A percentile compares a stretch with the other conserved stretches of the same genome.
phyloP scores from a whole-genome alignment of 2,113 vertebrate species.

The Ammodytes dubius region DNA sequence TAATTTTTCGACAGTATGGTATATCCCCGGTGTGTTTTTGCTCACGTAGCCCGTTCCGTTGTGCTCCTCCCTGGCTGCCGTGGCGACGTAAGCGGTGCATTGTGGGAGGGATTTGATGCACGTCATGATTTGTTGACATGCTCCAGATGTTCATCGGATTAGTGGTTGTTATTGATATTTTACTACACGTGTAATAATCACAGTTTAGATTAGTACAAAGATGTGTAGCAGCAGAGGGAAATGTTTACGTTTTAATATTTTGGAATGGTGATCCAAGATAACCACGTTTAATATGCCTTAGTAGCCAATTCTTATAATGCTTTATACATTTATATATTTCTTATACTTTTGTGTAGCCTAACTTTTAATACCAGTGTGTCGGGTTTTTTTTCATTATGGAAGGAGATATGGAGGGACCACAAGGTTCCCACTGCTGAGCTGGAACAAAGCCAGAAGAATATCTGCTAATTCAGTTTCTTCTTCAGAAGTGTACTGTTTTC shows the following conservation, averaged over 20 bases:
- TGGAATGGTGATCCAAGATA: neutral
- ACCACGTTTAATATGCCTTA: no score
- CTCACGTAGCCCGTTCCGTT: neutral
- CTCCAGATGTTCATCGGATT: neutral
- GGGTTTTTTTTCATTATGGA: no score
- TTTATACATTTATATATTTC: no score
- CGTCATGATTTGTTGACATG: conserved; percentile 78
- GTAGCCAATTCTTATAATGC: no score
- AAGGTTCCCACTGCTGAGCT: no score
- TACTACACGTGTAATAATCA: neutral
- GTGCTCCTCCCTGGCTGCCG: conserved; percentile 13
- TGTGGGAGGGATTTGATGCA: conserved; percentile 58
- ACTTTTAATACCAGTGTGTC: no score
- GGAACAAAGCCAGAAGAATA: no score
- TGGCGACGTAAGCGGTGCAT: conserved; percentile 41
- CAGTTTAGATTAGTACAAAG: neutral
- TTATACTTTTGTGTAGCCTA: no score
- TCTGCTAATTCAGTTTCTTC: no score
- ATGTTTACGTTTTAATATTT: neutral
- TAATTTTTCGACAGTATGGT: fast-evolving
- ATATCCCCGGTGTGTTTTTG: fast-evolving
- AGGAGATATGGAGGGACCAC: no score
- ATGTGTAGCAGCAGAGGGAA: fast-evolving
- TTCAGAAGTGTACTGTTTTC: no score
- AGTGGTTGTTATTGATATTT: neutral